A percentile compares a stretch with the other conserved stretches of the same genome.
phyloP scores from a whole-genome alignment of 2,888 invertebrate genomes.

The Pantelozetes paolii region DNA sequence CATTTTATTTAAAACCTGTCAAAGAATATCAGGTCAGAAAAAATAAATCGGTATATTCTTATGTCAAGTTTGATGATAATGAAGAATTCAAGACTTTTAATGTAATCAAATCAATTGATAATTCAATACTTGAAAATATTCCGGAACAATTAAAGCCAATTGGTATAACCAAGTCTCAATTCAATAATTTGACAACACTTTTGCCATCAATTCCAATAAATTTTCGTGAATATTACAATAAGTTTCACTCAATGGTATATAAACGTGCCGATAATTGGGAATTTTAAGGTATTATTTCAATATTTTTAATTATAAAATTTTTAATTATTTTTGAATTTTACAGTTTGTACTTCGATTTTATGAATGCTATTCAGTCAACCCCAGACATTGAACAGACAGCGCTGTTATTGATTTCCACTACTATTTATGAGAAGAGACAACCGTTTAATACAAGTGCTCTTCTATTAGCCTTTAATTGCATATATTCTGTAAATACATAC shows the following conservation, averaged over 20 bases:
- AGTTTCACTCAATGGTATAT: too few species aligned
- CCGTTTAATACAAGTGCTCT: conserved; percentile 28
- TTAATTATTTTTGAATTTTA: too few species aligned
- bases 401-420: too few species aligned
- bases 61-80: neutral
- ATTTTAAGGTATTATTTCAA: too few species aligned
- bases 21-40: neutral
- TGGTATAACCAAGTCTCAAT: neutral
- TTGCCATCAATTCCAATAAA: neutral
- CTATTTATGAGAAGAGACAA: conserved; percentile 34
- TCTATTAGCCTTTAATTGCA: conserved; percentile 17
- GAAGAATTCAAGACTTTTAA: neutral
- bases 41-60: neutral
- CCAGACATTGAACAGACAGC: too few species aligned
- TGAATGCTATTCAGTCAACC: too few species aligned
- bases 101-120: neutral
- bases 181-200: neutral
- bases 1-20: neutral
- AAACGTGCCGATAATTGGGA: too few species aligned
- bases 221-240: neutral
- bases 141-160: neutral
- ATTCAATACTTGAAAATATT: neutral
- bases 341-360: too few species aligned
- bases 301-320: too few species aligned
- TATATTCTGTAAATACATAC: conserved; percentile 24